Conservation (phyloP, 1,140 invertebrate genomes). For the Drosophila baimaii region DNA sequence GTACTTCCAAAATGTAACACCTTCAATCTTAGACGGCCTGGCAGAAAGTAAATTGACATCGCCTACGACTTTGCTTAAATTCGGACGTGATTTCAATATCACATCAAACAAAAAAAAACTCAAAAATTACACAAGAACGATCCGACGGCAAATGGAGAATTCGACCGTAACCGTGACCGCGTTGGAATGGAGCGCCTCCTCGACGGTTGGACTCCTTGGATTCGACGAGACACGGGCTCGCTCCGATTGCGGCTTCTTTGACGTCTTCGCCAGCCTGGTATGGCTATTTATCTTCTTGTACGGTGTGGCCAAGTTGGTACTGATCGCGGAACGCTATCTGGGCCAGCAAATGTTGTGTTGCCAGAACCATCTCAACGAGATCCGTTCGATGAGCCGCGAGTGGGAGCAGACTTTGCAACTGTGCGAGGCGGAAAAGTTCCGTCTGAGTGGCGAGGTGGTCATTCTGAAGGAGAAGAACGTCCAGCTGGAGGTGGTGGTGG, state of each 20-base stretch:
- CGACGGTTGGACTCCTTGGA: not conserved
- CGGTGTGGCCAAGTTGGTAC: slow-evolving; percentile 48
- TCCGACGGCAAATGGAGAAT: slow-evolving; percentile 12
- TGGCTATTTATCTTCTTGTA: slow-evolving; percentile 55
- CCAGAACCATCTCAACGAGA: slow-evolving; percentile 19
- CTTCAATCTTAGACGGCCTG: too few relatives aligned
- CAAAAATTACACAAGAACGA: not conserved
- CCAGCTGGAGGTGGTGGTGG: slow-evolving; percentile 39
- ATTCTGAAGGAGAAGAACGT: slow-evolving; percentile 46
- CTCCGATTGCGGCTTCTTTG: slow-evolving; percentile 14
- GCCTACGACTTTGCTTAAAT: not conserved
- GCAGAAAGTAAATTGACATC: too few relatives aligned
- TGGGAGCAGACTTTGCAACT: slow-evolving; percentile 57
- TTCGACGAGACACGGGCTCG: not conserved
- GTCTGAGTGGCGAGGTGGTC: slow-evolving; percentile 25
- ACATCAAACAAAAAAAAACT: not conserved
- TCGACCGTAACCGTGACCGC: not conserved
- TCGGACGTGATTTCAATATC: slow-evolving; percentile 3
- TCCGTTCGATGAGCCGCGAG: slow-evolving; percentile 43
- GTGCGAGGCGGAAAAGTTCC: slow-evolving; percentile 45
- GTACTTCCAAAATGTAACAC: too few relatives aligned
- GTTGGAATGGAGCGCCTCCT: slow-evolving; percentile 26
- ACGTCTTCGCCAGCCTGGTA: slow-evolving; percentile 49
- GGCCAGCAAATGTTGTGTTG: slow-evolving; percentile 26
- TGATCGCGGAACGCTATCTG: slow-evolving; percentile 54